phyloP scores from a whole-genome alignment of 2,797 vertebrate species.

The Malacoraja senta region DNA sequence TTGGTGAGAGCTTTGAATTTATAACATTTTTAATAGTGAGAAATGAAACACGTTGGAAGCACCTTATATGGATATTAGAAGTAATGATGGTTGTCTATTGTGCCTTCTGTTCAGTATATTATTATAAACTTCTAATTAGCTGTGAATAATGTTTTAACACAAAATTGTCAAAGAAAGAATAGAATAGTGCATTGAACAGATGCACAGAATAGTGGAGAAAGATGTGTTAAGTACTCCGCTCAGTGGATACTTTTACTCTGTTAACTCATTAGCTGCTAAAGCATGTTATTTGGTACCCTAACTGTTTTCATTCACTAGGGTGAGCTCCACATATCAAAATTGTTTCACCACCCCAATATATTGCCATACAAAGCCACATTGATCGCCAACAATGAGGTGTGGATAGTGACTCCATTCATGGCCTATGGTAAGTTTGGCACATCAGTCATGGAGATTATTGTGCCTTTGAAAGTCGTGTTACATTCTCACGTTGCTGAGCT shows the following conservation, averaged over 20 bases:
- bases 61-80: not conserved
- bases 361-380: conserved; percentile 90
- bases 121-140: not conserved
- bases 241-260: not conserved
- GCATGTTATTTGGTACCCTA: not conserved
- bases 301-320: conserved; percentile 57
- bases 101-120: not conserved
- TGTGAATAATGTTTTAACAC: not conserved
- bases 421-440: conserved; percentile 74
- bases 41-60: too few relatives aligned
- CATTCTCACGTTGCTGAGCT: not conserved
- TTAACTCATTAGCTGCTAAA: not conserved
- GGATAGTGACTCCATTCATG: conserved; percentile 95
- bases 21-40: too few relatives aligned
- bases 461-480: not conserved
- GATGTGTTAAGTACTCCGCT: not conserved
- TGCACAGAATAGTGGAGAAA: not conserved
- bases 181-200: not conserved
- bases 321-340: conserved; percentile 89
- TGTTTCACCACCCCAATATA: conserved; percentile 89
- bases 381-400: conserved; percentile 90
- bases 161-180: not conserved
- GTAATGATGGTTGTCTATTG: not conserved
- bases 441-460: too few relatives aligned
- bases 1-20: not conserved